Percentiles rank a stretch among this genome's conserved stretches.
Evolutionary conservation across 2,888 invertebrate genomes (phyloP).

Genomic region (Holacanthella duospinosa): DNA sequence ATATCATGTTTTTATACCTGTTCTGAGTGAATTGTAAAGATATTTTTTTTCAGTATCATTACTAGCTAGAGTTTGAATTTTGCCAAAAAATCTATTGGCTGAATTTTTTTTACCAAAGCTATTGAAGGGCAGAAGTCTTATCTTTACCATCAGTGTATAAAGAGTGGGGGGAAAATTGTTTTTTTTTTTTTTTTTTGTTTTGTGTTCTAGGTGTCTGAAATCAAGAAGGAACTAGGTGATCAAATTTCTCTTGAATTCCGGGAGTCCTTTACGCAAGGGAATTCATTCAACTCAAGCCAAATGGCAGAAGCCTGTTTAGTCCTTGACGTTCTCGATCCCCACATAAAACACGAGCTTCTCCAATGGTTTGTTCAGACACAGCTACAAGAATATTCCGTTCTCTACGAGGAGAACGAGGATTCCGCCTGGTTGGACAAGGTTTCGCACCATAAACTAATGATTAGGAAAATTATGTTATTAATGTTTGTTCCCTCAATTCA

Average conservation of each 20-base stretch:
- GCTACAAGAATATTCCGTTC: constrained; percentile 80
- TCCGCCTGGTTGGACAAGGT: constrained; percentile 86
- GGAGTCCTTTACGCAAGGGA: constrained; percentile 59
- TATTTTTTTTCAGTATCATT: too few species aligned
- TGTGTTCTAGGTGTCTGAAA: constrained; percentile 31
- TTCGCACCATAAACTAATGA: too few species aligned
- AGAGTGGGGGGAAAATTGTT: too few species aligned
- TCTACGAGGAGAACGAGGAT: constrained; percentile 92
- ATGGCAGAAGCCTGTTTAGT: constrained; percentile 71
- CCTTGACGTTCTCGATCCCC: constrained; percentile 73
- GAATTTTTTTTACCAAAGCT: too few species aligned
- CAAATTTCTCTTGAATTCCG: constrained; percentile 89
- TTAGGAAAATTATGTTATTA: background rate
- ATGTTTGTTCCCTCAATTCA: too few species aligned
- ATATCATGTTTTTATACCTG: too few species aligned
- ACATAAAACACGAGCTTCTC: constrained; percentile 72
- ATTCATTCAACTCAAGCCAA: constrained; percentile 54
- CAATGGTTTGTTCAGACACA: constrained; percentile 82
- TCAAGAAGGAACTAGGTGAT: constrained; percentile 55
- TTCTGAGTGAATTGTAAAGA: too few species aligned
- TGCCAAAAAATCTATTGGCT: too few species aligned
- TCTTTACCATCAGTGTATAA: too few species aligned
- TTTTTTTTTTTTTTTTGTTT: too few species aligned
- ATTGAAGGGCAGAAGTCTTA: too few species aligned
- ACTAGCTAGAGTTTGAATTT: too few species aligned